Percentiles rank a stretch among this genome's conserved stretches.
phyloP scores from a whole-genome alignment of 2,797 vertebrate genomes.

The Echiichthys vipera region DNA sequence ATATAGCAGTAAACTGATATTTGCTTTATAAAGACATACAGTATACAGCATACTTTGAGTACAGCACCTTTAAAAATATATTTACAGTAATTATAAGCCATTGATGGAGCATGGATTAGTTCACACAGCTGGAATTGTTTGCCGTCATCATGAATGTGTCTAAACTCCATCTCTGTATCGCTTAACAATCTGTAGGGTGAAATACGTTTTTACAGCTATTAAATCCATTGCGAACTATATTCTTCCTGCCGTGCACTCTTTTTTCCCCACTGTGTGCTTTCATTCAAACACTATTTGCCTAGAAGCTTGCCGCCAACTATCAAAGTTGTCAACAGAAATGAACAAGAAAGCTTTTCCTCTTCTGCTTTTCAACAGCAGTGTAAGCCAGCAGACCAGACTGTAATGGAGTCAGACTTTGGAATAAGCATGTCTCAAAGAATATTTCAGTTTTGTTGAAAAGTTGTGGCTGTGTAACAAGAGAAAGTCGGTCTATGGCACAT shows the following conservation, averaged over 20 bases:
- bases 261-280: slow-evolving; percentile 45
- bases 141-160: not conserved
- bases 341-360: slow-evolving; percentile 44
- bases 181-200: slow-evolving; percentile 26
- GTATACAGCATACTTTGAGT: too few species aligned
- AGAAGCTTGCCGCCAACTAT: slow-evolving; percentile 53
- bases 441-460: slow-evolving; percentile 29
- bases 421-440: slow-evolving; percentile 24
- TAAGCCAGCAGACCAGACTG: slow-evolving; percentile 10
- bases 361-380: slow-evolving; percentile 35
- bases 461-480: slow-evolving; percentile 10
- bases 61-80: not conserved
- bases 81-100: slow-evolving; percentile 2
- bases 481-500: not conserved
- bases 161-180: not conserved
- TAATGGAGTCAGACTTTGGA: slow-evolving; percentile 33
- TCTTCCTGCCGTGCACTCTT: slow-evolving; percentile 27
- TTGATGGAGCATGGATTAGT: not conserved
- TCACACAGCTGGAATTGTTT: not conserved
- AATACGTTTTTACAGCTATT: slow-evolving; percentile 37
- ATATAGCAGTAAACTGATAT: too few species aligned
- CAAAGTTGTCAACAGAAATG: slow-evolving; percentile 59
- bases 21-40: too few species aligned
- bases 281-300: slow-evolving; percentile 56
- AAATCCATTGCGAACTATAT: slow-evolving; percentile 36